Percentiles rank a stretch among this genome's conserved stretches.
These are phyloP conservation scores for Chionoecetes opilio DNA, from an alignment of 1,140 invertebrate species.

Conservation along the genomic window DNA sequence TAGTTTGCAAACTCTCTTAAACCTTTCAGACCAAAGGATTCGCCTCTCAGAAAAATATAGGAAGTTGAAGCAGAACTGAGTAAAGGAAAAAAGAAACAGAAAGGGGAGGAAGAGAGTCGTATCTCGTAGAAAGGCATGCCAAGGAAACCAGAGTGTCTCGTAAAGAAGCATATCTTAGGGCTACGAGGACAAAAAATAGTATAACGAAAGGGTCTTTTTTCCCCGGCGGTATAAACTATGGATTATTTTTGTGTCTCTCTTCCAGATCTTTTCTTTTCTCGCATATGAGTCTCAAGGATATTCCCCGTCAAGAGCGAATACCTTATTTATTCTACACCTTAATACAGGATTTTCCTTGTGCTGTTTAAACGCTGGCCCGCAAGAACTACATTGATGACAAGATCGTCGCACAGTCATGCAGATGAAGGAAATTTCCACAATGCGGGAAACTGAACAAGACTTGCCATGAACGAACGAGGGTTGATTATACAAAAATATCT, in stretches of 20 bases:
- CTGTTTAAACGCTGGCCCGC: no score
- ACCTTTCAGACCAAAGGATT: not conserved
- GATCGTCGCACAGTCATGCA: not conserved
- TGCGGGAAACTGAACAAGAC: not conserved
- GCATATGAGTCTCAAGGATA: no score
- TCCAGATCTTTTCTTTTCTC: no score
- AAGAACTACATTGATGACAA: no score
- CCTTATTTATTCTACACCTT: no score
- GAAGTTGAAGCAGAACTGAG: not conserved
- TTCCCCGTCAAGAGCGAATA: no score
- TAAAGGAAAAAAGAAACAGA: not conserved
- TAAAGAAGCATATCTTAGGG: not conserved
- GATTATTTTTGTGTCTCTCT: not conserved
- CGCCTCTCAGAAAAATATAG: constrained; percentile 8
- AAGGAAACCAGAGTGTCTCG: not conserved
- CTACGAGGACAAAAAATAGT: not conserved
- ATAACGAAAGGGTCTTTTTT: not conserved
- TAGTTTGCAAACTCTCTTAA: not conserved
- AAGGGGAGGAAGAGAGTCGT: not conserved
- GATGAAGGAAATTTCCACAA: not conserved
- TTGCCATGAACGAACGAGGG: not conserved
- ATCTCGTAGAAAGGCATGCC: not conserved
- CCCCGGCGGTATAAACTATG: not conserved
- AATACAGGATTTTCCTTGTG: no score
- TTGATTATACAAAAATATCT: not conserved